phyloP scores from a whole-genome alignment of 2,113 vertebrate species.

The Trachemys scripta region DNA sequence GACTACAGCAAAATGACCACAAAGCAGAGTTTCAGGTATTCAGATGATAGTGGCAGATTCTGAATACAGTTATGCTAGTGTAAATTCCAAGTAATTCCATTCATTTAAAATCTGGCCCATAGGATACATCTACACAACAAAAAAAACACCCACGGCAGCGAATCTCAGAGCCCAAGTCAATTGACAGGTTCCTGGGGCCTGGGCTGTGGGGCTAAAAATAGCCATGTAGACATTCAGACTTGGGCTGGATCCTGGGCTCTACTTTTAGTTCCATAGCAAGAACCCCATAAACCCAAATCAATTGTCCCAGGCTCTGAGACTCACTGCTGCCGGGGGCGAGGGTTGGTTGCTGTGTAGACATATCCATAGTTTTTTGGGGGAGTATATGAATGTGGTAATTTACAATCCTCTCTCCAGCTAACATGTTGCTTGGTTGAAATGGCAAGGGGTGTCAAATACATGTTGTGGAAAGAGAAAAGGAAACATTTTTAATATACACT shows the following conservation, averaged over 20 bases:
- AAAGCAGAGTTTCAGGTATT: background rate
- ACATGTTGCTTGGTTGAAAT: slow-evolving; percentile 13
- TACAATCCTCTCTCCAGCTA: slow-evolving; percentile 4
- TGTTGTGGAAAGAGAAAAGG: background rate
- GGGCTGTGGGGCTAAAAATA: background rate
- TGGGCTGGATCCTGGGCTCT: background rate
- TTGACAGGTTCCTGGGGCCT: background rate
- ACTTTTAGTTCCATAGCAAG: background rate
- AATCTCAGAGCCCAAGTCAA: background rate
- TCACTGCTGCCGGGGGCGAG: background rate
- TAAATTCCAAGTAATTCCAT: background rate
- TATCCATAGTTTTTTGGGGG: background rate
- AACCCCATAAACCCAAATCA: background rate
- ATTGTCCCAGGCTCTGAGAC: background rate
- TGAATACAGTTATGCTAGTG: background rate
- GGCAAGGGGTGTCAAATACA: slow-evolving; percentile 14
- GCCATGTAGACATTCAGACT: background rate
- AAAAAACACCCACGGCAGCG: background rate
- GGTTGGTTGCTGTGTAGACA: background rate
- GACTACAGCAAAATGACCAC: background rate
- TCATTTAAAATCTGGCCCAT: background rate
- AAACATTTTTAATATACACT: background rate
- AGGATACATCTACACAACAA: background rate
- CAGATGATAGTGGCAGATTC: accelerated
- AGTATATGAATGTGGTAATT: background rate